phyloP scores from a whole-genome alignment of 2,113 vertebrate species.

The Podarcis cretensis region DNA sequence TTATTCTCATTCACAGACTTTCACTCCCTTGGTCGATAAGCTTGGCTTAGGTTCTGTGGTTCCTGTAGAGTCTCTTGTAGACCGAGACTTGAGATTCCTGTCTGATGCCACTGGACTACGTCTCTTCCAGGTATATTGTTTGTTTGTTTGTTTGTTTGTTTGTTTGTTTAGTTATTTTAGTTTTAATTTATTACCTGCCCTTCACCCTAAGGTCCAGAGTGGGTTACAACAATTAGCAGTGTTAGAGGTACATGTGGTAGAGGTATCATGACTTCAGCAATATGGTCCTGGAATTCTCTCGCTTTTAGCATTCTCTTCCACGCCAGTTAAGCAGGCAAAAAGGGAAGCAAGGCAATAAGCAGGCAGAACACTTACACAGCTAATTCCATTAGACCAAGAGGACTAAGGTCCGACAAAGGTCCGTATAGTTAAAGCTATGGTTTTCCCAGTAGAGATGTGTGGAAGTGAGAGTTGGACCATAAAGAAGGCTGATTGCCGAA shows the following conservation, averaged over 20 bases:
- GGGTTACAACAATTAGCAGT: constrained; percentile 29
- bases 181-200: too few species aligned
- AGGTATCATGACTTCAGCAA: background rate
- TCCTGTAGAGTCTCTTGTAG: constrained; percentile 93
- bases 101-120: constrained; percentile 87
- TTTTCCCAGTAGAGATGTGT: too few species aligned
- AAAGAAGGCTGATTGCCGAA: too few species aligned
- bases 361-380: background rate
- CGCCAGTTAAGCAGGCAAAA: background rate
- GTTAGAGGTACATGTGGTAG: background rate
- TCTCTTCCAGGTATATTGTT: constrained; percentile 88
- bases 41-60: constrained; percentile 91
- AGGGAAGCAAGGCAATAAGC: background rate
- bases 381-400: background rate
- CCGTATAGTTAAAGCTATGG: too few species aligned
- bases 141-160: too few species aligned
- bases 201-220: too few species aligned
- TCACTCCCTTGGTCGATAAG: constrained; percentile 90
- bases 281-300: background rate
- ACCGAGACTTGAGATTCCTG: constrained; percentile 88
- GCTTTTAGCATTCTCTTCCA: background rate
- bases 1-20: constrained; percentile 74
- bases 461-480: too few species aligned
- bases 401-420: too few species aligned
- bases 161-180: too few species aligned